Evolutionary conservation across 2,113 vertebrate species (phyloP).

Genomic region (Rhea pennata): DNA sequence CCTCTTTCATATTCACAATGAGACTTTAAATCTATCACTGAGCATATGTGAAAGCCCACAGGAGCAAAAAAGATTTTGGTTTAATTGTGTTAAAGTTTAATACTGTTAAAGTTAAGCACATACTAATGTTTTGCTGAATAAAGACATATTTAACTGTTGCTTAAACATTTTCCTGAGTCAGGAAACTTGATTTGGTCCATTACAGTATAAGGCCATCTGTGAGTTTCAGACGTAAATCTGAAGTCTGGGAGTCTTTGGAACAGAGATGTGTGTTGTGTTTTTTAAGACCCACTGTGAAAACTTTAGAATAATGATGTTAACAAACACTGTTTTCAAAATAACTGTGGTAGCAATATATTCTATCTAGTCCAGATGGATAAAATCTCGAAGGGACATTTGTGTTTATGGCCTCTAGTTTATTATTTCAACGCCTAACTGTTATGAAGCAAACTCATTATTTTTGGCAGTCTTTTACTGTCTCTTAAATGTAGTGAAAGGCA

Average conservation of each 20-base stretch:
- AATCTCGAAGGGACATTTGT: conserved; percentile 36
- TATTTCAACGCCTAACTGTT: conserved; percentile 44
- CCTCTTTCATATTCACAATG: background rate
- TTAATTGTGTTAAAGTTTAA: background rate
- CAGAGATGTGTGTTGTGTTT: background rate
- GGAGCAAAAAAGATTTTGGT: background rate
- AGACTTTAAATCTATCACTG: background rate
- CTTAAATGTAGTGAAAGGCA: conserved; percentile 33
- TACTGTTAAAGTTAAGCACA: background rate
- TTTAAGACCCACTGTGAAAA: conserved; percentile 4
- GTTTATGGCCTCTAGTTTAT: conserved; percentile 57
- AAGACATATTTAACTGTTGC: background rate
- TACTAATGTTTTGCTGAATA: background rate
- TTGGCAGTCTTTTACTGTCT: conserved; percentile 32
- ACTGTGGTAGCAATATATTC: conserved; percentile 2
- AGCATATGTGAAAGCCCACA: background rate
- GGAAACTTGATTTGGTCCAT: background rate
- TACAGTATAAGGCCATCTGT: background rate
- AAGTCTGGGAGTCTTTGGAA: background rate
- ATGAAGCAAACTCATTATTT: conserved; percentile 54
- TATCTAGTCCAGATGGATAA: conserved; percentile 49
- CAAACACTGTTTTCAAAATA: conserved; percentile 31
- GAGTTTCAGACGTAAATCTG: background rate
- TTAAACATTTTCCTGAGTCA: conserved; percentile 15
- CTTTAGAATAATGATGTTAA: conserved; percentile 21